Base-by-base conservation (phyloP, 2,797 vertebrate genomes). In the Gymnodraco acuticeps region DNA sequence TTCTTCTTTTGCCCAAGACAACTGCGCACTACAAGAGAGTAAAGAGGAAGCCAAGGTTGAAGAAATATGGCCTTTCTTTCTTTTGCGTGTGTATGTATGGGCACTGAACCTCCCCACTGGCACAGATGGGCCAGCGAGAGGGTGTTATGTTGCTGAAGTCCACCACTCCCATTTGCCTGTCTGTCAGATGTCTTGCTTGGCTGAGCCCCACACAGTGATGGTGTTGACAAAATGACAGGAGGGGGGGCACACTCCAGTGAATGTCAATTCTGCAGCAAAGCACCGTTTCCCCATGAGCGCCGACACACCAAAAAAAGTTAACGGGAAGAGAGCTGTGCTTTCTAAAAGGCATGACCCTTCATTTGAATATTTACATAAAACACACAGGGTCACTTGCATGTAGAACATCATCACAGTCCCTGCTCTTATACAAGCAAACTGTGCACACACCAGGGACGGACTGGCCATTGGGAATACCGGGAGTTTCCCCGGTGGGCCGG, bases 221-320 rank as follows among this genome's bases (percentile, higher is more conserved):
- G 83, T 86, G 93, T 92, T 94, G 94, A 95, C 93, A 95, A 93
- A 90, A 92, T 95, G 95, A 95, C 94, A 94, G 93, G 87, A 91
- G 81, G 86, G 83, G 83, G 84, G 59, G 88, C 84, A 88, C 82
- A 91, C 89, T 84, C 88, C 83, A 78, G 78, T 91, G 93, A 93
- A 94, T 94, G 92, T 91, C 94, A 94, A 94, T 94, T 89, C 92
- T 81, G 85, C 90, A 82, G 87, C 84, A 86, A 86, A 91, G 87
- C 80, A 77, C 84, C 60, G 75, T 87, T 93, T 91, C 88, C 85
- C 72, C 81, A 85, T 73, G 85, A 92, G 85, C 73, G 51, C 75
- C 73, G 75, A 64, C 77, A 77, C 71, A 75, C 60, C 47, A 9
- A 38, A 1, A 23, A 75, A 76, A 87, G 51, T 70, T 62, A 78